Base-by-base conservation (phyloP, 2,888 invertebrate genomes). In the Lepidochrysops patricia region DNA sequence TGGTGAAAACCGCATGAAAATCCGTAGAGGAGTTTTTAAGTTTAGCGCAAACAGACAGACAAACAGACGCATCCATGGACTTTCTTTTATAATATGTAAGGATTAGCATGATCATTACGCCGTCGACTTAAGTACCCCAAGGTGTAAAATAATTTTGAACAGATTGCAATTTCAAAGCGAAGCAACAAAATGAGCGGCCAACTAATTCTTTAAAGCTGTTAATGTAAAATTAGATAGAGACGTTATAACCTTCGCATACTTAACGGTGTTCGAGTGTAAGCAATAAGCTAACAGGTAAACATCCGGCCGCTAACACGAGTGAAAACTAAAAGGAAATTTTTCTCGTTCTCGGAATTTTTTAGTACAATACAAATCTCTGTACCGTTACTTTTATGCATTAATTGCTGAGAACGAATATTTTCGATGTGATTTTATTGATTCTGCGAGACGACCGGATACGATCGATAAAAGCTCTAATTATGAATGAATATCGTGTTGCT, bases 261-360 rank as follows among this genome's bases (percentile, higher is more conserved):
- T 83, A 80, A 84, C 79, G 79, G 77, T 73, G 71, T 69, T 66
- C 66, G 70, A 63, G 70, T 69, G 71, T 70, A 74, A 76, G 79
- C 84, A 84, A 84, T 83, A 83, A 77, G 73, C 77, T 74, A 70
- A 75, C 72, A 76, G 71, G 79, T 75, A 81, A 84, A 83, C 83
- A 84, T 86, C 85, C 84, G 85, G 82, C 72, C 73, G 69, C 72
- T 75, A 74, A 72, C 68, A 58, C 92, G 62, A 60, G 61, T 60
- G 73, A 69, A 69, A 68, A 68, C 70, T 63, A 64, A 68, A 69
- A 68, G 66, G 65, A 70, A 67, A 60, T 67, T 63, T 43, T 66
- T 63, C 60, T 62, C 60, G 43, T 49, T 52, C 34, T 27, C 32
- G 43, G 57, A 50, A 26, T 32, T 27, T n/a, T 52, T 52, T 54